Base-by-base conservation (phyloP, 2,113 vertebrate genomes). In the Peromyscus polionotus region DNA sequence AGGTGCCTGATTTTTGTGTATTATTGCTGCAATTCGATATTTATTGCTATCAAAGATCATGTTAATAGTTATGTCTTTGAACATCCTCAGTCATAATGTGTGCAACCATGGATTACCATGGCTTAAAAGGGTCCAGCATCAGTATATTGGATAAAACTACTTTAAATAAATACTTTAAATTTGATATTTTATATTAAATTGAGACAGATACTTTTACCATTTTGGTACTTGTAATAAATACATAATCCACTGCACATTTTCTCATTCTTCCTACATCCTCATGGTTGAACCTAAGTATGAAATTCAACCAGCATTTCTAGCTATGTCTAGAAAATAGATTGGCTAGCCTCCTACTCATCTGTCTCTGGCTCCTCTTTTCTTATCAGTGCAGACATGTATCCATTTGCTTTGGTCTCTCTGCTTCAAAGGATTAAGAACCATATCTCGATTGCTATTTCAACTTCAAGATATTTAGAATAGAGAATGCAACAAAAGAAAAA, bases 301-400 rank as follows among this genome's bases (percentile, higher is more conserved):
- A 91, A 96, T 63, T 68, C 86, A 94, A 77, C n/a, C 16, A 90
- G 33, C 14, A 84, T 68, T 95, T 91, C 8, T 31, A 94, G 81
- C 1, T 13, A 93, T 36, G 79, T 87, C 59, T 80, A 22, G 92
- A 94, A 75, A 45, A 70, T 33, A 20, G 31, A 39, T n/a, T 51
- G 51, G 24, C 31, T 36, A 65, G 6, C 10, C 8, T 4, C 0
- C 45, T 68, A 76, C 17, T 14, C 8, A 80, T 63, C 14, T 26
- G n/a, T 72, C 22, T 88, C 67, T 65, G 54, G 39, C 7, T 7
- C 8, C 13, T 77, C 45, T 80, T 75, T 17, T 80, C 39, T 67
- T 79, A 73, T 45, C 76, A 87, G 73, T n/a, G 42, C 24, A 86
- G 22, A 10, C 13, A 36, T 33, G 59, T 36, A 33, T 39, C 31